Conservation (phyloP, 2,113 vertebrate species). For the Tragulus kanchil region DNA sequence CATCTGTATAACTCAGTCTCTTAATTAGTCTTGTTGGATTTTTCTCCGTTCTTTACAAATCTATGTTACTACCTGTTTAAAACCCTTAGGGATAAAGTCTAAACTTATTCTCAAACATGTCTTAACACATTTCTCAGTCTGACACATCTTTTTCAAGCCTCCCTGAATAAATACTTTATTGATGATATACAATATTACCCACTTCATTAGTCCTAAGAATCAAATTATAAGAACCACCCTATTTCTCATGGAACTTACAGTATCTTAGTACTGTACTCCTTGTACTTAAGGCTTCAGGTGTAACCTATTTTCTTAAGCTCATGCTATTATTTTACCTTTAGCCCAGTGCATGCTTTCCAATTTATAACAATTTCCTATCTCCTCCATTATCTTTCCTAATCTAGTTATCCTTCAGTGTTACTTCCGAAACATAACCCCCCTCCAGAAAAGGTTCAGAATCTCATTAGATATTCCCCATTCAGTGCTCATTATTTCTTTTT, state of each 20-base stretch:
- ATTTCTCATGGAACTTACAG: not conserved
- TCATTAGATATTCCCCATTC: not conserved
- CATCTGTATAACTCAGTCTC: not conserved
- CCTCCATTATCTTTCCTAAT: not conserved
- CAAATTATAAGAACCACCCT: not conserved
- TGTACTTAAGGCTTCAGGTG: not conserved
- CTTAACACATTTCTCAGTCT: not conserved
- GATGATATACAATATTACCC: not conserved
- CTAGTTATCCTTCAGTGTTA: not conserved
- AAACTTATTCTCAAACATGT: not conserved
- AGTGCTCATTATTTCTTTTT: not conserved
- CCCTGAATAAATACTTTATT: not conserved
- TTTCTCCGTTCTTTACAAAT: not conserved
- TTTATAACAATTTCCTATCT: not conserved
- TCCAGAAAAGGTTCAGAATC: conserved; percentile 11
- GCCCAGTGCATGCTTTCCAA: not conserved
- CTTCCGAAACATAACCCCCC: not conserved
- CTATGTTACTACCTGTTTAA: not conserved
- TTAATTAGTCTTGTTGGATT: not conserved
- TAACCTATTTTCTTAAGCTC: not conserved
- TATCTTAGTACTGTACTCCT: not conserved
- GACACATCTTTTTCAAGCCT: not conserved
- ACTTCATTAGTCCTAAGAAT: not conserved
- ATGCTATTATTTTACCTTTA: not conserved
- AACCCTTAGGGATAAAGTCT: not conserved